Evolutionary conservation across 2,113 vertebrate species (phyloP), one percentile per base, ranked within the genome.

Genomic region (Sorex fumeus): DNA sequence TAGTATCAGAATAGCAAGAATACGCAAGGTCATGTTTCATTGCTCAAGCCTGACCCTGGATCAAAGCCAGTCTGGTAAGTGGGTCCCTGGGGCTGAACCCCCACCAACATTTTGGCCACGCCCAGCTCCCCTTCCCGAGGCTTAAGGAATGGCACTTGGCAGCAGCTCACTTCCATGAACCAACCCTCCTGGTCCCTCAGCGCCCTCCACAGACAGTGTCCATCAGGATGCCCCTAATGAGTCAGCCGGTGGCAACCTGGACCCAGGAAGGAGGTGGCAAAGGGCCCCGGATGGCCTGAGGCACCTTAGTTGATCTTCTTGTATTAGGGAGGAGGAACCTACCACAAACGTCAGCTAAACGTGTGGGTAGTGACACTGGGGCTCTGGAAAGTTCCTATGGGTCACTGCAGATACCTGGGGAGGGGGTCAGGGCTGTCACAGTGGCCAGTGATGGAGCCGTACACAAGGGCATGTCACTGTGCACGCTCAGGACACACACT

Each of bases 1-100:
- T 89, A 97, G 93, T 89, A 95, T 96, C 96, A 95, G 93, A 96
- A 97, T 97, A 98, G 10, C 96, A 96, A 97, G 98, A 98, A 97
- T 95, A 97, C 97, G 98, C 96, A 95, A 89, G 91, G 96, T 96
- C 96, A 97, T 94, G 96, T 97, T 96, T 96, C 98, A 95, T 95
- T 84, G 95, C 97, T 95, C 96, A 97, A 97, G 97, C 95, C 95
- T 92, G 96, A 96, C 96, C 62, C 77, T 87, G 66, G 96, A 97
- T 96, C 97, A 96, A 96, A 97, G 93, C 93, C 95, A 96, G 94
- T 96, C 97, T 78, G 64, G 62, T 96, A 94, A 95, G 88, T 92
- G 77, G 84, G 94, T 71, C 96, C 91, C 94, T 96, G 95, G 96
- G 96, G 96, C 95, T 96, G 82, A 66, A 91, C 94, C 92, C 95